These are phyloP conservation scores for Prinia subflava DNA, from an alignment of 2,113 vertebrate species.

Conservation along the genomic window DNA sequence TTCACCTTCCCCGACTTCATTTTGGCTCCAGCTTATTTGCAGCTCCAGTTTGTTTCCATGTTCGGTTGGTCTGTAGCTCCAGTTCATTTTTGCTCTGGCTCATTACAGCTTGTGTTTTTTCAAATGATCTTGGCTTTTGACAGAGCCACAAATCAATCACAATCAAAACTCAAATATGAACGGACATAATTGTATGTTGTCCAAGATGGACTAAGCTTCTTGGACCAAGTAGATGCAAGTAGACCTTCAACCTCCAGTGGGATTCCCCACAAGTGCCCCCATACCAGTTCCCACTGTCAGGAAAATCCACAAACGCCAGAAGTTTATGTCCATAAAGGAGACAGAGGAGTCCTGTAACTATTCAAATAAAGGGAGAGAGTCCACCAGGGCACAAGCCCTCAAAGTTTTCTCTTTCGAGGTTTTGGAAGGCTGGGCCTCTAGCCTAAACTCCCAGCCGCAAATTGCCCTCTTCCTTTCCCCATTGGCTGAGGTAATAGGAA, in stretches of 20 bases:
- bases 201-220: background rate
- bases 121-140: background rate
- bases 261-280: background rate
- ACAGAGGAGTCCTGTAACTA: background rate
- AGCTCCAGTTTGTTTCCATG: background rate
- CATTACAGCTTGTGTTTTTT: background rate
- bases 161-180: background rate
- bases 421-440: rapidly evolving
- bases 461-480: background rate
- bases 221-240: background rate
- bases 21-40: background rate
- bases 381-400: rapidly evolving
- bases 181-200: rapidly evolving
- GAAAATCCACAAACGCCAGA: background rate
- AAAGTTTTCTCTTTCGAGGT: rapidly evolving
- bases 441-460: rapidly evolving
- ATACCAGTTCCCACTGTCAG: background rate
- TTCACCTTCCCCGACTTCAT: background rate
- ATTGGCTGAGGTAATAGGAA: background rate
- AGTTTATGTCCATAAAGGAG: background rate
- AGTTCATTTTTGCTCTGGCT: background rate
- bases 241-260: background rate
- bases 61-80: background rate
- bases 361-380: background rate
- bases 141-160: background rate